These are phyloP conservation scores for Epinotia demarniana DNA, from an alignment of 2,888 invertebrate species.

Conservation along the genomic window DNA sequence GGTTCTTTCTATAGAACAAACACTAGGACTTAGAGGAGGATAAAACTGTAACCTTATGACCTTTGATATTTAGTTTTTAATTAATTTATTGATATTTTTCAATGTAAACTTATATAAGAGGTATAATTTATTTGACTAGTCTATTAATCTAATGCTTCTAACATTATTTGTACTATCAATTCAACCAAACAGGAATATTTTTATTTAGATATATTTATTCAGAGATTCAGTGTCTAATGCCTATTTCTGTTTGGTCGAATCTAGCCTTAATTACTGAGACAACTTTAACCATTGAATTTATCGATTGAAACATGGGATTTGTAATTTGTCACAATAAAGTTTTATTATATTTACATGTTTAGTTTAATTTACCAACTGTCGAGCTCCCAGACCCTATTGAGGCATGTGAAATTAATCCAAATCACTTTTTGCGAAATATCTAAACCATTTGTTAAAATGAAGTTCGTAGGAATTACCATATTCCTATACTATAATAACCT, in stretches of 20 bases:
- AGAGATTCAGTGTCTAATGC: neutral
- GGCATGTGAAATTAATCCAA: neutral
- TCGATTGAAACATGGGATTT: neutral
- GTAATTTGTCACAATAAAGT: slow-evolving; percentile 7
- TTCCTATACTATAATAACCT: too few species aligned
- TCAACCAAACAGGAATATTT: neutral
- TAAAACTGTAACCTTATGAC: neutral
- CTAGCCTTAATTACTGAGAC: neutral
- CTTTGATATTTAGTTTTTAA: neutral
- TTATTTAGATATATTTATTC: too few species aligned
- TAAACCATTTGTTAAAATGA: neutral
- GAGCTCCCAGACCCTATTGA: neutral
- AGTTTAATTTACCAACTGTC: neutral
- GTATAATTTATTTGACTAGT: slow-evolving; percentile 16
- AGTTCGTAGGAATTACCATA: neutral
- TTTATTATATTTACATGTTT: neutral
- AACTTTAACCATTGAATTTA: neutral
- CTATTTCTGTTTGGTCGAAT: neutral
- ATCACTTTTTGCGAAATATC: neutral
- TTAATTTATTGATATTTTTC: neutral
- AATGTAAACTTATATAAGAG: slow-evolving; percentile 4
- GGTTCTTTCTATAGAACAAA: too few species aligned
- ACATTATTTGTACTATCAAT: neutral
- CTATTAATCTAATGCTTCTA: neutral
- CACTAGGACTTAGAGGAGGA: too few species aligned